These are phyloP conservation scores for Scomber colias DNA, from an alignment of 2,113 vertebrate genomes.

Conservation along the genomic window DNA sequence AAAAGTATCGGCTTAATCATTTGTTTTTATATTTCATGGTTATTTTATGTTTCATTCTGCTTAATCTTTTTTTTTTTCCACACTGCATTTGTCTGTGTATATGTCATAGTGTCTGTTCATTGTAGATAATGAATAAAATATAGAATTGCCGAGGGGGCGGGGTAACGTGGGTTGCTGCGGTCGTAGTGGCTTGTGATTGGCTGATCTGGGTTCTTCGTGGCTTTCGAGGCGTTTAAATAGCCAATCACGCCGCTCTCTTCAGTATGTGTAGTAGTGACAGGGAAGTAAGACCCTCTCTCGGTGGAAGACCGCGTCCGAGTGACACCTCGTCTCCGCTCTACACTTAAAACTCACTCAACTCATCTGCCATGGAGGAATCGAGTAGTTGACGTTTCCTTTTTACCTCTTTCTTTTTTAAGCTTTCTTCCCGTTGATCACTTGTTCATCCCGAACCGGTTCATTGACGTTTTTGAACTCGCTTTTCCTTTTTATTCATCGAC, in stretches of 20 bases:
- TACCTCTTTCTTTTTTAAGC: constrained; percentile 84
- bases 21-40: no score
- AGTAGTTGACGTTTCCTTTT: constrained; percentile 86
- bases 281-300: constrained; percentile 57
- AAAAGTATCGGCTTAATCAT: no score
- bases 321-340: constrained; percentile 63
- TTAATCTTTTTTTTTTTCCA: no score
- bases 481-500: background rate
- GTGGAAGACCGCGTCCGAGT: constrained; percentile 75
- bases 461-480: constrained; percentile 58
- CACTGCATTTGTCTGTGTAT: no score
- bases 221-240: constrained; percentile 77
- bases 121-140: no score
- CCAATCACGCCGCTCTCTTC: constrained; percentile 74
- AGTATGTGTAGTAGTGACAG: constrained; percentile 54
- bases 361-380: constrained; percentile 80
- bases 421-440: constrained; percentile 80
- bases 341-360: constrained; percentile 33
- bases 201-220: accelerated
- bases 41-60: no score
- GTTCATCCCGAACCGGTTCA: constrained; percentile 40
- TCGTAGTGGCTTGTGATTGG: constrained; percentile 72
- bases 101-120: no score
- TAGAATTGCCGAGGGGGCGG: background rate
- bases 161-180: constrained; percentile 17